phyloP scores from a whole-genome alignment of 2,888 invertebrate species.

The Griposia aprilina region DNA sequence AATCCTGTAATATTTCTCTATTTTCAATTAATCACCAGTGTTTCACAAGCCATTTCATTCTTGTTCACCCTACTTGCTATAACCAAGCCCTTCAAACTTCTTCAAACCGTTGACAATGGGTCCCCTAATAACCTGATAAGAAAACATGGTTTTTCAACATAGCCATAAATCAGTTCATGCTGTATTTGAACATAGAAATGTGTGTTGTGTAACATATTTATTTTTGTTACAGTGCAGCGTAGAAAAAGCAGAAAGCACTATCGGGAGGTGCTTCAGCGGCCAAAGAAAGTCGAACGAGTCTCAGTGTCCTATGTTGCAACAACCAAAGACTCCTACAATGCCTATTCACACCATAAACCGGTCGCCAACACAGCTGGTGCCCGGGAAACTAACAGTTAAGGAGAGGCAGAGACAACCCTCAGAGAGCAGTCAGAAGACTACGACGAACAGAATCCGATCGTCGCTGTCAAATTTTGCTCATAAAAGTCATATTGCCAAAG shows the following conservation, averaged over 20 bases:
- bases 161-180: neutral
- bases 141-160: neutral
- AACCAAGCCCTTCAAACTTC: neutral
- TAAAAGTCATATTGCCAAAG: constrained; percentile 88
- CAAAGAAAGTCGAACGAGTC: constrained; percentile 94
- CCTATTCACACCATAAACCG: constrained; percentile 88
- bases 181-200: neutral
- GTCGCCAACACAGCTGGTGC: constrained; percentile 81
- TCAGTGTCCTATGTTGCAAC: constrained; percentile 93
- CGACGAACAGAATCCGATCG: constrained; percentile 85
- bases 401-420: constrained; percentile 82
- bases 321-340: constrained; percentile 87
- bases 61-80: neutral
- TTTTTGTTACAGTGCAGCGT: constrained; percentile 93
- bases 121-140: too few species aligned
- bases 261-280: constrained; percentile 92
- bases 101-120: neutral
- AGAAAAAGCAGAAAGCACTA: constrained; percentile 89
- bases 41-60: neutral
- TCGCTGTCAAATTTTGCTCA: constrained; percentile 88
- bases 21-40: neutral
- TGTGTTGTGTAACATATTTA: constrained; percentile 14
- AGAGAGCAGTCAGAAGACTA: constrained; percentile 83
- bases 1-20: neutral
- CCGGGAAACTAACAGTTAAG: constrained; percentile 83